A percentile compares a stretch with the other conserved stretches of the same genome.
These are phyloP conservation scores for Myotis findleyi DNA, from an alignment of 2,797 vertebrate species.

Conservation along the genomic window DNA sequence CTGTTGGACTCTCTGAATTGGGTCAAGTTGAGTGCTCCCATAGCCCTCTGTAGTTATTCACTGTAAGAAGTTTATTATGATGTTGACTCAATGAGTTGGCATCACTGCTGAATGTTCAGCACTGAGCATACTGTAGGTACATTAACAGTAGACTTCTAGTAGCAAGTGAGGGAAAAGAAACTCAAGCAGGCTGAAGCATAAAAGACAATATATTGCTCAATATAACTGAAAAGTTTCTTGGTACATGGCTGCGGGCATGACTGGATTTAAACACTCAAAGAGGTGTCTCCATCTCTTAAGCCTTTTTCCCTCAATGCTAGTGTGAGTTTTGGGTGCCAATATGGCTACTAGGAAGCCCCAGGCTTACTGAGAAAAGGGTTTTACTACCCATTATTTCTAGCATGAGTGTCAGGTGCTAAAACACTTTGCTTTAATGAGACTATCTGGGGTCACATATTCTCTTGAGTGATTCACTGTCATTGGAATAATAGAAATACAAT, in stretches of 20 bases:
- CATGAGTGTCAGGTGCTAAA: neutral
- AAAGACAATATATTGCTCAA: neutral
- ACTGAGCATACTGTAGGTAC: conserved; percentile 76
- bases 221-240: neutral
- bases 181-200: neutral
- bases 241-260: neutral
- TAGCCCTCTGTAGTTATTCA: neutral
- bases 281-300: neutral
- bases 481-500: neutral
- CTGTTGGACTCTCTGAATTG: neutral
- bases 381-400: neutral
- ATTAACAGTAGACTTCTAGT: neutral
- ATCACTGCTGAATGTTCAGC: neutral
- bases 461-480: neutral
- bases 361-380: neutral
- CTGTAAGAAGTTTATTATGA: neutral
- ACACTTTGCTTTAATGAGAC: neutral
- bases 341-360: neutral
- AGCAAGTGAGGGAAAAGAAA: neutral
- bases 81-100: neutral
- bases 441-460: neutral
- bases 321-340: neutral
- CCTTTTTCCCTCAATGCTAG: neutral
- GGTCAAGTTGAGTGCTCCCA: neutral
- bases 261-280: neutral